phyloP scores from a whole-genome alignment of 2,113 vertebrate genomes.

The Rhombomys opimus region DNA sequence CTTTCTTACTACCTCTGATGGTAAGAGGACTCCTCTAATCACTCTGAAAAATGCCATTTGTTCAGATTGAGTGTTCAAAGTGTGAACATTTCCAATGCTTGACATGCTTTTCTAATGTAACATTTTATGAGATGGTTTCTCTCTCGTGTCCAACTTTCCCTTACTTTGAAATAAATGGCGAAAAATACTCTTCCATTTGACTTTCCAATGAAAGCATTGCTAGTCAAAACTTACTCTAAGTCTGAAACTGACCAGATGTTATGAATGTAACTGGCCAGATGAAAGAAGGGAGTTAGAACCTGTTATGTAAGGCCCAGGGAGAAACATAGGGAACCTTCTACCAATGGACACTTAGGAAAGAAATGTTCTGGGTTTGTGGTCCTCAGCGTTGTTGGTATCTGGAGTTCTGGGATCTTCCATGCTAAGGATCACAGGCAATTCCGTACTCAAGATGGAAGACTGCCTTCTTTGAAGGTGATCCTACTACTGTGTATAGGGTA shows the following conservation, averaged over 20 bases:
- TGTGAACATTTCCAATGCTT: conserved; percentile 49
- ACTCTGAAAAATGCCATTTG: background rate
- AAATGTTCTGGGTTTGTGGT: background rate
- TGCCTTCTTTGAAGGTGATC: background rate
- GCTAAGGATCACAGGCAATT: background rate
- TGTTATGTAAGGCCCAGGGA: background rate
- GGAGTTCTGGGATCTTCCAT: background rate
- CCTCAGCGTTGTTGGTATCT: background rate
- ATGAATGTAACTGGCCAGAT: background rate
- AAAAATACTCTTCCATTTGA: conserved; percentile 34
- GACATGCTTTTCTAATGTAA: conserved; percentile 33
- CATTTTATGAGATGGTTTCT: conserved; percentile 42
- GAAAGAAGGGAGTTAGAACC: background rate
- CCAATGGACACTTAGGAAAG: background rate
- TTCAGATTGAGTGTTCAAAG: conserved; percentile 52
- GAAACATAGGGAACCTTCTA: background rate
- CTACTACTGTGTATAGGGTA: background rate
- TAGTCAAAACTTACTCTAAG: conserved; percentile 11
- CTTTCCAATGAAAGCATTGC: conserved; percentile 8
- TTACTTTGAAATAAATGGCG: conserved; percentile 53
- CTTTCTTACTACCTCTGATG: conserved; percentile 16
- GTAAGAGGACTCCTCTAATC: conserved; percentile 3
- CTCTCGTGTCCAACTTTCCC: conserved; percentile 45
- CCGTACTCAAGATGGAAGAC: background rate
- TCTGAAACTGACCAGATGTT: background rate